Evolutionary conservation across 30 jellyfish, hydroid and myxozoan species (phyloP), one percentile per base, ranked within the genome.

Genomic region (Turritopsis dohrnii): DNA sequence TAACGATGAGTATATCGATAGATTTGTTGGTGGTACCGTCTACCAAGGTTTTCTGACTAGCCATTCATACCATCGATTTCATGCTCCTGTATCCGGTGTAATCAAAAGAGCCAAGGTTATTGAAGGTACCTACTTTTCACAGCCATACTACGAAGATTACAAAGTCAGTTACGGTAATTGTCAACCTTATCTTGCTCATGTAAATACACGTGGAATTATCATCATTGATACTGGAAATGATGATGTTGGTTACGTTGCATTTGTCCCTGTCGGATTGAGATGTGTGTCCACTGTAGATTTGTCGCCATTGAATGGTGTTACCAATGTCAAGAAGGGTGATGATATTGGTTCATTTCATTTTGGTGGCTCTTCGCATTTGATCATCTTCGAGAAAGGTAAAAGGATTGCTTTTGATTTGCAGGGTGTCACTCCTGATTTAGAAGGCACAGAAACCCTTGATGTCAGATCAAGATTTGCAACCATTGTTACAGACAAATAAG

Each of bases 101-200:
- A 17, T 17, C 76, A 17, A 8, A 17, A 22, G 76, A 17, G 28
- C 76, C 76, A 25, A 66, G 28, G 76, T 66, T 25, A 17, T 66
- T 25, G 16, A 1, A 66, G 76, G 76, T 1, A 22, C 29, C 17
- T 66, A 1, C 29, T 66, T 66, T 5, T 66, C 76, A 3, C 76
- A 66, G 17, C 28, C 29, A 22, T n/a, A 22, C 29, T 66, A n/a
- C 17, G 76, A 66, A n/a, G 76, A 66, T 66, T 5, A 66, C 5
- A 66, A 66, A 66, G 17, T 17, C 29, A 25, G 17, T 18, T 66
- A 66, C 76, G 9, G 5, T 66, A 17, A 7, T 8, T 66, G 16
- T 25, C 76, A 66, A 66, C 76, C 76, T 66, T 66, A 66, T 66
- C 76, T 66, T 3, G 76, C 76, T 1, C 76, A 66, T 25, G 76